Base-by-base conservation (phyloP, 2,797 vertebrate genomes). In the Xenopus petersii region DNA sequence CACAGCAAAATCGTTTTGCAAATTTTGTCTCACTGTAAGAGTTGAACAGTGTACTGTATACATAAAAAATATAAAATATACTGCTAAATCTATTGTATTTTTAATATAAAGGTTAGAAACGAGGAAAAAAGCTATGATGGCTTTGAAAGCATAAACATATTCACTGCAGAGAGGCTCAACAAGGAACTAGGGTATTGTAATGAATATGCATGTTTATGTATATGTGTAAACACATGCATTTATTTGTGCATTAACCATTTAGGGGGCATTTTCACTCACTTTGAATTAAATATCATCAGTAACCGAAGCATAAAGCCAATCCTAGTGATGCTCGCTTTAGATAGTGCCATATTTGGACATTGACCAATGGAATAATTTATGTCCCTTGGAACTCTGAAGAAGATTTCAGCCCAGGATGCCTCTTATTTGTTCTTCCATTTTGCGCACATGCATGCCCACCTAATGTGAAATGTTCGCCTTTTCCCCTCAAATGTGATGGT, bases 401-500 rank as follows among this genome's bases (percentile, higher is more conserved):
- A 83, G 92, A 93, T 92, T 91, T 97, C 93, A 93, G 81, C 83
- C 75, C 60, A 81, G 82, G 85, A 87, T 80, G 88, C 80, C 82
- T 83, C 74, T 59, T 84, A 80, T 82, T 82, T 75, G 83, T 88
- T 85, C 83, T 86, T 87, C 91, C 87, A 82, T 90, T 89, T 89
- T 83, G 83, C 74, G 24, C 87, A 85, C 89, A 84, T 85, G 87
- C 80, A 76, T 91, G 89, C 85, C 88, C 90, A 84, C 91, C 89
- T 82, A 93, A 93, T 87, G 89, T 85, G 89, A 92, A 92, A 83
- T 83, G 86, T 86, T 91, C 83, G 81, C 92, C 84, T 91, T 90
- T 91, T 88, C 90, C 91, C 90, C 91, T 93, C 88, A 92, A 89
- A 94, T 73, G 86, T 98, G 97, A 98, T 90, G 96, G 93, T 97